Conservation (phyloP, 1,140 invertebrate species). For the Leptoteleia sp. region DNA sequence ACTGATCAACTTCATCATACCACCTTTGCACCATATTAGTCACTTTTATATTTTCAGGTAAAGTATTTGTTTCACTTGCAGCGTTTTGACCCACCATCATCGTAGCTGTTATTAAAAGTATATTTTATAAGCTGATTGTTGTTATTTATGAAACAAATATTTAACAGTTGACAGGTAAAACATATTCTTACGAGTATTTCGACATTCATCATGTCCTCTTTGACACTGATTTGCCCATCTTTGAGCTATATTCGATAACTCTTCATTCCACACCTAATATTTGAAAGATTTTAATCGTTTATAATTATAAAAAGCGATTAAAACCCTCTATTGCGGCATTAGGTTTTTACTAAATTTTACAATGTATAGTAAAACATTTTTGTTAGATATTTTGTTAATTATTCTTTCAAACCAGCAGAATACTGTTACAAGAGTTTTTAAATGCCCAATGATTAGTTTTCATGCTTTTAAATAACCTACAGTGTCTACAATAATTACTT, state of each 20-base stretch:
- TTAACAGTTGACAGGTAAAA: no score
- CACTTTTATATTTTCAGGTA: conserved; percentile 1
- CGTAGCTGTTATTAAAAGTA: neutral
- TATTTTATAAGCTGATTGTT: neutral
- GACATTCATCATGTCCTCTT: conserved; percentile 81
- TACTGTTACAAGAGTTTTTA: no score
- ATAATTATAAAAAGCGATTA: no score
- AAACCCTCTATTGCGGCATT: no score
- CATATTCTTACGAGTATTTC: conserved; percentile 78
- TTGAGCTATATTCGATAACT: conserved; percentile 83
- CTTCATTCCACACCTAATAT: conserved; percentile 82
- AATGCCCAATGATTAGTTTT: no score
- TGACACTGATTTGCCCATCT: conserved; percentile 84
- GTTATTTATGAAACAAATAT: neutral
- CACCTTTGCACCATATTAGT: conserved; percentile 26
- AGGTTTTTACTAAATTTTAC: no score
- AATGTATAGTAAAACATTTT: no score
- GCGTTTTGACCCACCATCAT: no score
- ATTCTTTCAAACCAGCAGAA: no score
- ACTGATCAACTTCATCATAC: conserved; percentile 53
- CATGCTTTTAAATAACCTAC: no score
- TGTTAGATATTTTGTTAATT: no score
- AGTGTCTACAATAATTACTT: no score
- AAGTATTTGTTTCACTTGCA: conserved; percentile 7
- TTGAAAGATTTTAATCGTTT: neutral